These are phyloP conservation scores for Sycophila sp. DNA, from an alignment of 1,140 invertebrate genomes.

Conservation along the genomic window DNA sequence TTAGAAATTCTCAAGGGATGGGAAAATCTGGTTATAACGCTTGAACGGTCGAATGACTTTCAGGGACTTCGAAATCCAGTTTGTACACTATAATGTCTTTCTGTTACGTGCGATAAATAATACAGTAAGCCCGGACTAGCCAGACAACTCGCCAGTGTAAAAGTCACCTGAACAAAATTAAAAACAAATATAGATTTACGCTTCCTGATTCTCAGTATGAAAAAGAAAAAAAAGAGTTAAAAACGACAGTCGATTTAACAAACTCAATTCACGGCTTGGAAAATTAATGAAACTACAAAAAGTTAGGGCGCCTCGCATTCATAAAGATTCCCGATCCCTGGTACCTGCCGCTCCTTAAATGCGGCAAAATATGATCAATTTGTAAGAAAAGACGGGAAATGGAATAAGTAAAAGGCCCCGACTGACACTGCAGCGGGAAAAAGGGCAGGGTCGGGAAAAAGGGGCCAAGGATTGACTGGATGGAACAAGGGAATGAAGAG, in stretches of 20 bases:
- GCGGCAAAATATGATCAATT: slow-evolving; percentile 5
- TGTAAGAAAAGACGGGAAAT: background rate
- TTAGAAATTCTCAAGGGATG: slow-evolving; percentile 27
- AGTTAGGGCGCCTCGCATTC: too few species aligned
- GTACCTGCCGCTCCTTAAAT: too few species aligned
- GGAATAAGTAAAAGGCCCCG: background rate
- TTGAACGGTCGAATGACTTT: slow-evolving; percentile 7
- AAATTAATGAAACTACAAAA: too few species aligned
- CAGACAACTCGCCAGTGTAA: too few species aligned
- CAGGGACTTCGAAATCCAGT: slow-evolving; percentile 8
- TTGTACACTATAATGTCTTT: slow-evolving; percentile 1
- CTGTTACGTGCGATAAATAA: background rate
- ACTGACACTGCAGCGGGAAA: background rate
- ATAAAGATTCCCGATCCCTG: too few species aligned
- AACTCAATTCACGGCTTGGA: too few species aligned
- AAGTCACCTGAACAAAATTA: too few species aligned
- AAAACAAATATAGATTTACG: too few species aligned
- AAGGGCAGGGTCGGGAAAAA: background rate
- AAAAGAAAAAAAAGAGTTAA: too few species aligned
- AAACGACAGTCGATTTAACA: too few species aligned
- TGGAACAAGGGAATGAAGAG: too few species aligned
- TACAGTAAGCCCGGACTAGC: background rate
- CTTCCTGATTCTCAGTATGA: too few species aligned
- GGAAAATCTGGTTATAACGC: slow-evolving; percentile 37
- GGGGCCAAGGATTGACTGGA: slow-evolving; percentile 32